phyloP scores from a whole-genome alignment of 2,888 invertebrate species.

The Machimus rusticus region DNA sequence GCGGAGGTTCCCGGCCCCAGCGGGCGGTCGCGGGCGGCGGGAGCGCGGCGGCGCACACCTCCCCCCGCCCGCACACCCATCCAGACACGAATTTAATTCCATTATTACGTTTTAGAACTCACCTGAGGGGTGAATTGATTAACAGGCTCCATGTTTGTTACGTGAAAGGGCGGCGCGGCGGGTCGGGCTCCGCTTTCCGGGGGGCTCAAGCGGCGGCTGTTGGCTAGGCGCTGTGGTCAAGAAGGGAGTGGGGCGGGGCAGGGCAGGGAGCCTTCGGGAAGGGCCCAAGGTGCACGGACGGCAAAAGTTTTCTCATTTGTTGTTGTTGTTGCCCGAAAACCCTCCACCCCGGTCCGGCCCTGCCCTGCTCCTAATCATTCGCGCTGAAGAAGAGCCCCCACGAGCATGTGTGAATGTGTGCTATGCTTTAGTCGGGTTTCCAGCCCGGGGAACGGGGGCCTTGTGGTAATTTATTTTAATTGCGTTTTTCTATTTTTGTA shows the following conservation, averaged over 20 bases:
- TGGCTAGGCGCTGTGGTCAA: background rate
- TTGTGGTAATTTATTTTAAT: slow-evolving; percentile 47
- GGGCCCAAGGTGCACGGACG: slow-evolving; percentile 23
- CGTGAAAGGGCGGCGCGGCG: background rate
- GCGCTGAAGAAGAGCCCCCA: slow-evolving; percentile 11
- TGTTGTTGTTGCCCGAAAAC: background rate
- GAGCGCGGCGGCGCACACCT: background rate
- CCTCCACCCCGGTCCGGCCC: background rate
- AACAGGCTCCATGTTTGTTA: slow-evolving; percentile 49
- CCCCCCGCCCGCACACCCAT: slow-evolving; percentile 28
- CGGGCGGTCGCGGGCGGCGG: background rate
- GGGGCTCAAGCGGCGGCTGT: background rate
- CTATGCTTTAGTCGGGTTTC: background rate
- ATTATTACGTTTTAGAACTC: slow-evolving; percentile 54
- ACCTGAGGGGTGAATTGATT: slow-evolving; percentile 54
- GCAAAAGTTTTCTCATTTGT: slow-evolving; percentile 40
- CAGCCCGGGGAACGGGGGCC: background rate
- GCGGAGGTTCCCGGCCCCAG: background rate
- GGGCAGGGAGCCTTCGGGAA: background rate
- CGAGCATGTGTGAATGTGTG: slow-evolving; percentile 13
- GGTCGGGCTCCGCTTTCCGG: background rate
- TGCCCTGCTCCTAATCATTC: background rate
- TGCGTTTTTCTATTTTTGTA: slow-evolving; percentile 48
- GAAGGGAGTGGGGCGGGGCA: background rate
- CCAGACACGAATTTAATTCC: slow-evolving; percentile 54